A percentile compares a stretch with the other conserved stretches of the same genome.
Evolutionary conservation across 2,797 vertebrate genomes (phyloP).

Genomic region (Myotis daubentonii): DNA sequence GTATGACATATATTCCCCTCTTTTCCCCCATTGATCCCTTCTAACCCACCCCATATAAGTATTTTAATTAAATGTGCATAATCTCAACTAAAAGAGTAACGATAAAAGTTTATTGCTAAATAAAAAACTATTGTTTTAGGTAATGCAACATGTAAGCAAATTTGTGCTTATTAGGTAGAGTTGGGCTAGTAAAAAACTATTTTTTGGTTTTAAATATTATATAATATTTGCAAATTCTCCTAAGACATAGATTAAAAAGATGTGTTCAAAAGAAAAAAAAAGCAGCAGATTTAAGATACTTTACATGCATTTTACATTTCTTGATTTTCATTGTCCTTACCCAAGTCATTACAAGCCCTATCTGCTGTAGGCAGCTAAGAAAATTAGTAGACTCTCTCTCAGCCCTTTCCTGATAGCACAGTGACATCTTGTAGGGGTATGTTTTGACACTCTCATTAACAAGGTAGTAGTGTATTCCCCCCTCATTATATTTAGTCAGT

Average conservation of each 20-base stretch:
- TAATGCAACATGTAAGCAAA: background rate
- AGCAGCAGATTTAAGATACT: background rate
- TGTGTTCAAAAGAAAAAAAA: background rate
- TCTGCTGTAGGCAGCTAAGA: background rate
- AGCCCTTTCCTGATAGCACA: background rate
- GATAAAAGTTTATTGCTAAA: background rate
- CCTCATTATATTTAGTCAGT: background rate
- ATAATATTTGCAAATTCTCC: background rate
- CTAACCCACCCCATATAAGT: too few relatives aligned
- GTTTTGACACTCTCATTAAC: slow-evolving; percentile 40
- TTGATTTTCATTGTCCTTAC: background rate
- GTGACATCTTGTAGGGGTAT: background rate
- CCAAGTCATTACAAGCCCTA: background rate
- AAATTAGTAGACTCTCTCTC: background rate
- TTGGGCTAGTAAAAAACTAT: background rate
- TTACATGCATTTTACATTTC: background rate
- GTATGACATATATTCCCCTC: too few relatives aligned
- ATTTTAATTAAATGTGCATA: background rate
- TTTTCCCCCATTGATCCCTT: too few relatives aligned
- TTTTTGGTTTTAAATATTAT: background rate
- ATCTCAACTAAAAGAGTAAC: background rate
- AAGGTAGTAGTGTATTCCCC: background rate
- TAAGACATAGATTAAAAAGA: background rate
- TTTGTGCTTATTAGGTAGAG: background rate
- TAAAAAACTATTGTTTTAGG: background rate